phyloP scores from a whole-genome alignment of 2,888 invertebrate genomes.

The Dryocosmus kuriphilus region DNA sequence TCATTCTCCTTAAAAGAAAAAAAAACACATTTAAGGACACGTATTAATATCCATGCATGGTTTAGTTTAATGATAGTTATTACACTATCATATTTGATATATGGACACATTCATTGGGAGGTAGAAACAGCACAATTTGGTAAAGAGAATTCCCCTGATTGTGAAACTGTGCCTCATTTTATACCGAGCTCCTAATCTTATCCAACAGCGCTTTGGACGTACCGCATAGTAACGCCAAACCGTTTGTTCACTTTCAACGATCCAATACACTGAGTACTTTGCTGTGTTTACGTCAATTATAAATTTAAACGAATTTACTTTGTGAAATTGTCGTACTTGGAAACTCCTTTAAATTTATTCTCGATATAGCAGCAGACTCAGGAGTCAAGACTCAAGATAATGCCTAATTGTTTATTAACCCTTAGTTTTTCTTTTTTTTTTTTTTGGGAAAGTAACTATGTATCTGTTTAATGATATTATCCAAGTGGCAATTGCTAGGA shows the following conservation, averaged over 20 bases:
- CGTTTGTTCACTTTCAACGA: constrained; percentile 47
- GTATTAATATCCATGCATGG: constrained; percentile 76
- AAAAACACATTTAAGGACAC: constrained; percentile 70
- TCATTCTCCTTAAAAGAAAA: constrained; percentile 60
- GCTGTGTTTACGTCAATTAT: constrained; percentile 49
- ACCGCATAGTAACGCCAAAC: constrained; percentile 41
- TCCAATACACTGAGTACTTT: constrained; percentile 53
- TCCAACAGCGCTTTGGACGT: constrained; percentile 64
- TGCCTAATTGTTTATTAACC: constrained; percentile 31
- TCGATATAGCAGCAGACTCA: constrained; percentile 8
- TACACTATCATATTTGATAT: constrained; percentile 70
- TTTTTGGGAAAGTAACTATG: constrained; percentile 27
- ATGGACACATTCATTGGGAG: constrained; percentile 76
- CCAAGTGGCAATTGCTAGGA: constrained; percentile 28
- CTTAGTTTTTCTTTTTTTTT: constrained; percentile 11
- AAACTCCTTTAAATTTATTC: constrained; percentile 19
- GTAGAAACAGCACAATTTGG: constrained; percentile 71
- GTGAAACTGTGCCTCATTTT: constrained; percentile 76
- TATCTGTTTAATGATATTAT: constrained; percentile 26
- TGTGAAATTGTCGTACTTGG: constrained; percentile 35
- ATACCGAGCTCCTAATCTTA: constrained; percentile 72
- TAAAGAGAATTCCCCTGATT: constrained; percentile 69
- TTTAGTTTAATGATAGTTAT: constrained; percentile 68
- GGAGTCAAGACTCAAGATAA: constrained; percentile 25
- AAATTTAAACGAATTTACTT: constrained; percentile 43